phyloP scores from a whole-genome alignment of 2,797 vertebrate genomes.

The Eulemur albifrons region DNA sequence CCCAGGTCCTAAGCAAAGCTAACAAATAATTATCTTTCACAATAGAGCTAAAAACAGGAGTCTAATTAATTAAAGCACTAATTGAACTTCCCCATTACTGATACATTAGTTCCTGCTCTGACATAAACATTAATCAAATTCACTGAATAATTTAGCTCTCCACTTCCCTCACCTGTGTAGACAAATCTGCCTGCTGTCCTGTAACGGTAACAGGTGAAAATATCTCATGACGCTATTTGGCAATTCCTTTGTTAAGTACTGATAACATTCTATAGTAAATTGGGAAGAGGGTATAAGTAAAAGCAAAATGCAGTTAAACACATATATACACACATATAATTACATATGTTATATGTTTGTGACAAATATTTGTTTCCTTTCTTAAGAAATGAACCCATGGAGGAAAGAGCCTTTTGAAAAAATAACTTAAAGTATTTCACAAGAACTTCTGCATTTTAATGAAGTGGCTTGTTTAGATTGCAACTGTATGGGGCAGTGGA shows the following conservation, averaged over 20 bases:
- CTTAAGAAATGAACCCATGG: slow-evolving; percentile 12
- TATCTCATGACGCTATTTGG: background rate
- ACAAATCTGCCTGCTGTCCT: background rate
- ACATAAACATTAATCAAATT: slow-evolving; percentile 74
- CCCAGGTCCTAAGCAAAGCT: slow-evolving; percentile 48
- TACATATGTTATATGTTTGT: background rate
- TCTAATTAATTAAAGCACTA: slow-evolving; percentile 70
- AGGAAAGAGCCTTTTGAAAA: background rate
- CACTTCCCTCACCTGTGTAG: slow-evolving; percentile 35
- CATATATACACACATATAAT: background rate
- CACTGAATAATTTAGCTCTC: slow-evolving; percentile 66
- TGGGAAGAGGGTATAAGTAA: background rate
- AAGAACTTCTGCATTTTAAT: slow-evolving; percentile 59
- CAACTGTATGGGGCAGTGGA: slow-evolving; percentile 24
- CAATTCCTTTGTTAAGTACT: background rate
- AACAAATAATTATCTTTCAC: slow-evolving; percentile 70
- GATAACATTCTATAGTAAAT: background rate
- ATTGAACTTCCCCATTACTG: slow-evolving; percentile 68
- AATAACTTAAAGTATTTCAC: slow-evolving; percentile 38
- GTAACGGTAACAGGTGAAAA: background rate
- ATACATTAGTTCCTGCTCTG: slow-evolving; percentile 72
- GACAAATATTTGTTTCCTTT: background rate
- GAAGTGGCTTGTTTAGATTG: slow-evolving; percentile 36
- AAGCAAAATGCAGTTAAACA: background rate
- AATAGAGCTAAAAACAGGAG: slow-evolving; percentile 66